Conservation (phyloP, 2,888 invertebrate genomes). For the Lagria hirta region DNA sequence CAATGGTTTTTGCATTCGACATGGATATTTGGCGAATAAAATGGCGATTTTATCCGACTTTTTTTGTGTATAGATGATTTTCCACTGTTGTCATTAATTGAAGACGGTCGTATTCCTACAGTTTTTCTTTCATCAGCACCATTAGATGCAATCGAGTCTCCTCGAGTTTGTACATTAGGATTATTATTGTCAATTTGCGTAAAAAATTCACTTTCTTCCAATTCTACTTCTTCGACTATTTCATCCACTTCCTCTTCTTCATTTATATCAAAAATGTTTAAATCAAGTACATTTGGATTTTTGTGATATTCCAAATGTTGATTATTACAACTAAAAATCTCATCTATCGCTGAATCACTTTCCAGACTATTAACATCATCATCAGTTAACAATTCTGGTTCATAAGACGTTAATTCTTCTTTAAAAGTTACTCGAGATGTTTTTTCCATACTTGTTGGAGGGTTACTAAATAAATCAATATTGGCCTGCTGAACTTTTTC, state of each 20-base stretch:
- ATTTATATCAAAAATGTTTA: conserved; percentile 35
- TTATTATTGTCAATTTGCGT: conserved; percentile 17
- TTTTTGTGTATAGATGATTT: conserved; percentile 8
- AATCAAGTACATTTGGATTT: conserved; percentile 25
- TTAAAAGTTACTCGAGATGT: conserved; percentile 56
- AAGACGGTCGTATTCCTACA: conserved; percentile 10
- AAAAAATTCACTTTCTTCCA: conserved; percentile 32
- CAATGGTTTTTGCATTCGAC: conserved; percentile 51
- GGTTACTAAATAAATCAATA: conserved; percentile 52
- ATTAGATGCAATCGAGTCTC: conserved; percentile 6
- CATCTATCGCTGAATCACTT: conserved; percentile 44
- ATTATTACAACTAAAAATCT: conserved; percentile 28
- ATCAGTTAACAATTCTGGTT: conserved; percentile 51
- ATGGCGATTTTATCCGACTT: conserved; percentile 46
- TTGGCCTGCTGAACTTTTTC: conserved; percentile 60
- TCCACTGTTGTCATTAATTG: not conserved
- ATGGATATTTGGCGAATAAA: conserved; percentile 11
- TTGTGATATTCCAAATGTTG: conserved; percentile 32
- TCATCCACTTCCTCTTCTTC: conserved; percentile 43
- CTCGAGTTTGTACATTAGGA: conserved; percentile 11
- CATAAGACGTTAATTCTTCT: conserved; percentile 56
- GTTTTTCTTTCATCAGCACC: conserved; percentile 7
- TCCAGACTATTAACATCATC: conserved; percentile 52
- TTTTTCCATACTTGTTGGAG: conserved; percentile 30
- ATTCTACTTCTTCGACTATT: conserved; percentile 31